A percentile compares a stretch with the other conserved stretches of the same genome.
phyloP scores from a whole-genome alignment of 2,888 invertebrate species.

The Macropis europaea region DNA sequence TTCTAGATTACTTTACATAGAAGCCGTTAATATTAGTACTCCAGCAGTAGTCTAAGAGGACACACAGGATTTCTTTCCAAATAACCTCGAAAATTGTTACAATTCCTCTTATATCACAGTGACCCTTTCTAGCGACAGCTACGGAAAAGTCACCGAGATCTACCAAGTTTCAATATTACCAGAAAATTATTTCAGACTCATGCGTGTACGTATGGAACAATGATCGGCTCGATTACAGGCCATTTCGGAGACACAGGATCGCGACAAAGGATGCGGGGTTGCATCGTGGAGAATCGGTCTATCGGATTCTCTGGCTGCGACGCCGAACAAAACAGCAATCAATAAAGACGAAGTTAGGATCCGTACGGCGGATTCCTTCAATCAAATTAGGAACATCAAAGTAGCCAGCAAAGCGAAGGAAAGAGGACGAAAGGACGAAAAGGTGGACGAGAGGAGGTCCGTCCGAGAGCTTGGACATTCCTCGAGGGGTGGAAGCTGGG shows the following conservation, averaged over 20 bases:
- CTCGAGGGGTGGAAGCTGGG: constrained; percentile 74
- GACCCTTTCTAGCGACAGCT: too few relatives aligned
- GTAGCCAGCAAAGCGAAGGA: constrained; percentile 72
- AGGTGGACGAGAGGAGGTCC: constrained; percentile 51
- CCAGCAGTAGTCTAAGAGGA: too few relatives aligned
- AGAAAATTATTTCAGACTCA: too few relatives aligned
- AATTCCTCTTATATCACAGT: too few relatives aligned
- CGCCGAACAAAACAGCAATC: constrained; percentile 76
- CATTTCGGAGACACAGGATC: constrained; percentile 6
- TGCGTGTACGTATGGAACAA: constrained; percentile 10
- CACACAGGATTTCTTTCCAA: too few relatives aligned
- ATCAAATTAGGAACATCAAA: constrained; percentile 80
- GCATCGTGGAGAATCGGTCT: constrained; percentile 23
- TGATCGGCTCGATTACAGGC: constrained; percentile 19
- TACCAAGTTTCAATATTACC: too few relatives aligned
- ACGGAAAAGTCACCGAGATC: too few relatives aligned
- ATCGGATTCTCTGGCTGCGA: constrained; percentile 25
- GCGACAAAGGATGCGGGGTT: constrained; percentile 31
- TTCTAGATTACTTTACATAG: too few relatives aligned
- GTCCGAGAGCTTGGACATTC: constrained; percentile 53
- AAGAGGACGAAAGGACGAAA: constrained; percentile 62
- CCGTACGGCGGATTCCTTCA: constrained; percentile 78
- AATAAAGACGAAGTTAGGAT: constrained; percentile 77
- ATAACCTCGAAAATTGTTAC: too few relatives aligned
- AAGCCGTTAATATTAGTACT: too few relatives aligned